Percentiles rank a stretch among this genome's conserved stretches.
These are phyloP conservation scores for Strix occidentalis DNA, from an alignment of 2,797 vertebrate genomes.

Conservation along the genomic window DNA sequence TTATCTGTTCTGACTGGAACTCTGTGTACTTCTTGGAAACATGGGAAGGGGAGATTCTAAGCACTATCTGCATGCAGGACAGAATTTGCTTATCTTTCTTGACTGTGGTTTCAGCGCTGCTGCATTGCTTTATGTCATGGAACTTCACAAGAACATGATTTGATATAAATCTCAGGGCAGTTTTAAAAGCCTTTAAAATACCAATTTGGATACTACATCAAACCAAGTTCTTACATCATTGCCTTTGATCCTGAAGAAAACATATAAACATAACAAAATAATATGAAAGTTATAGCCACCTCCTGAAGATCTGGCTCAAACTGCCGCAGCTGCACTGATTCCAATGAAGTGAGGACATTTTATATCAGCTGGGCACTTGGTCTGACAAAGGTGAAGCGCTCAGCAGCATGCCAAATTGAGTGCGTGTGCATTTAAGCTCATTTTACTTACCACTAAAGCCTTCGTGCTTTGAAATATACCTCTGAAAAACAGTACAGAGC, in stretches of 20 bases:
- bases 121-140: background rate
- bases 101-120: background rate
- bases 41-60: background rate
- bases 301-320: background rate
- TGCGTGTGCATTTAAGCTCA: background rate
- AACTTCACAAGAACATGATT: background rate
- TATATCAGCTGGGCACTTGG: background rate
- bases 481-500: background rate
- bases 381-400: background rate
- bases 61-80: background rate
- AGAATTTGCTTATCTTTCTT: slow-evolving; percentile 7
- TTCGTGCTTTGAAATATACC: background rate
- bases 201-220: background rate
- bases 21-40: background rate
- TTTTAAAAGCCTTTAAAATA: slow-evolving; percentile 51
- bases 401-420: background rate
- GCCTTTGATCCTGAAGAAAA: background rate
- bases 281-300: background rate
- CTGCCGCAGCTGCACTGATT: background rate
- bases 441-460: background rate
- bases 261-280: background rate
- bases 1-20: slow-evolving; percentile 5
- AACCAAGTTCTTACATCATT: background rate
- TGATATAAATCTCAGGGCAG: slow-evolving; percentile 16
- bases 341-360: background rate